These are phyloP conservation scores for Cetonia aurata DNA, from an alignment of 2,888 invertebrate species.

Conservation along the genomic window DNA sequence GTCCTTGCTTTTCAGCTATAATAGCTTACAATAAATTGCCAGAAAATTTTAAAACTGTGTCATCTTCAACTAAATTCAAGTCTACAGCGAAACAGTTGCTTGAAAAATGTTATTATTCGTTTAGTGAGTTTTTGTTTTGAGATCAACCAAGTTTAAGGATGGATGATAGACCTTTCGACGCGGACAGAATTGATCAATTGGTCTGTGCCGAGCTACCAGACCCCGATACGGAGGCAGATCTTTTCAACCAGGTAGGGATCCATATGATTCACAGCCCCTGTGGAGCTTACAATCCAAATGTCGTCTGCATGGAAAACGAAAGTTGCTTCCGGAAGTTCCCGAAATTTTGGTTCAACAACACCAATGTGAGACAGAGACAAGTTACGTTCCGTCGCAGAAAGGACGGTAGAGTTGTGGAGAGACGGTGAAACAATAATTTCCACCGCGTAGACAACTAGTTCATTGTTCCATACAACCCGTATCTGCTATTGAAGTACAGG, in stretches of 20 bases:
- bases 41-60: neutral
- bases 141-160: neutral
- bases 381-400: slow-evolving; percentile 33
- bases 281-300: slow-evolving; percentile 32
- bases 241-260: slow-evolving; percentile 36
- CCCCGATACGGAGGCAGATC: neutral
- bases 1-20: neutral
- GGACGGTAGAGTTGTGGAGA: slow-evolving; percentile 29
- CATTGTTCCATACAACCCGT: slow-evolving; percentile 35
- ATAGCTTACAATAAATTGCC: neutral
- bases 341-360: slow-evolving; percentile 50
- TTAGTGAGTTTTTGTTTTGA: neutral
- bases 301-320: slow-evolving; percentile 48
- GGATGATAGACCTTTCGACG: slow-evolving; percentile 6
- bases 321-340: slow-evolving; percentile 57
- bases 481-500: slow-evolving; percentile 51
- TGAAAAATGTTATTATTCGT: neutral
- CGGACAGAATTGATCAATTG: neutral
- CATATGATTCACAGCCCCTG: too few species aligned
- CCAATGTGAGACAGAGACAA: neutral
- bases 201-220: slow-evolving; percentile 20
- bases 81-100: neutral
- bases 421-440: neutral
- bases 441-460: slow-evolving; percentile 56
- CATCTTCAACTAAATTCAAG: neutral